Percentiles rank a stretch among this genome's conserved stretches.
phyloP scores from a whole-genome alignment of 2,888 invertebrate species.

The Panzeria rudis region DNA sequence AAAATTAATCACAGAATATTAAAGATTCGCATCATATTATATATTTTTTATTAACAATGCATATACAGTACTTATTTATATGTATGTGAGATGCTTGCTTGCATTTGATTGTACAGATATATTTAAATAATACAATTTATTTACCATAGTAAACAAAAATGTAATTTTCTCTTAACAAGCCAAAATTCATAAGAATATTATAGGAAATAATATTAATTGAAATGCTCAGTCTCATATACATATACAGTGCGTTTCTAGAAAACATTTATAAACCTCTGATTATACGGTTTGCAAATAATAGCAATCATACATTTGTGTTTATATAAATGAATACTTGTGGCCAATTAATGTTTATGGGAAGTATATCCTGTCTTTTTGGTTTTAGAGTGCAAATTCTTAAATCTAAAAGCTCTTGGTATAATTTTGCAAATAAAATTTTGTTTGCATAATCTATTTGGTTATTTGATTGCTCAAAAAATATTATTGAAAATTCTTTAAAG shows the following conservation, averaged over 20 bases:
- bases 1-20: slow-evolving; percentile 77
- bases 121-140: not conserved
- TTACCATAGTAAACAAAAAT: slow-evolving; percentile 68
- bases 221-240: slow-evolving; percentile 3
- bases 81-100: not conserved
- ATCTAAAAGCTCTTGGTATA: not conserved
- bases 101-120: not conserved
- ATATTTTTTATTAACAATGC: slow-evolving; percentile 67
- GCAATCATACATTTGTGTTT: not conserved
- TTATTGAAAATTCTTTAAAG: too few relatives aligned
- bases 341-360: too few relatives aligned
- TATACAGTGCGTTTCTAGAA: not conserved
- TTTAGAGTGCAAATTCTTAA: not conserved
- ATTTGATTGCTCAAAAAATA: too few relatives aligned
- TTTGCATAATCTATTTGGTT: too few relatives aligned
- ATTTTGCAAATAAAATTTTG: too few relatives aligned
- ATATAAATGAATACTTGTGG: not conserved
- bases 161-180: slow-evolving; percentile 50
- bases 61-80: not conserved
- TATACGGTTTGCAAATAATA: not conserved
- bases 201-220: slow-evolving; percentile 42
- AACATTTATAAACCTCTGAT: slow-evolving; percentile 5
- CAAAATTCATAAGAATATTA: slow-evolving; percentile 12
- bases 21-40: slow-evolving; percentile 78
- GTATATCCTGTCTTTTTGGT: not conserved